These are phyloP conservation scores for Andrena dorsata DNA, from an alignment of 2,888 invertebrate species.

Conservation along the genomic window DNA sequence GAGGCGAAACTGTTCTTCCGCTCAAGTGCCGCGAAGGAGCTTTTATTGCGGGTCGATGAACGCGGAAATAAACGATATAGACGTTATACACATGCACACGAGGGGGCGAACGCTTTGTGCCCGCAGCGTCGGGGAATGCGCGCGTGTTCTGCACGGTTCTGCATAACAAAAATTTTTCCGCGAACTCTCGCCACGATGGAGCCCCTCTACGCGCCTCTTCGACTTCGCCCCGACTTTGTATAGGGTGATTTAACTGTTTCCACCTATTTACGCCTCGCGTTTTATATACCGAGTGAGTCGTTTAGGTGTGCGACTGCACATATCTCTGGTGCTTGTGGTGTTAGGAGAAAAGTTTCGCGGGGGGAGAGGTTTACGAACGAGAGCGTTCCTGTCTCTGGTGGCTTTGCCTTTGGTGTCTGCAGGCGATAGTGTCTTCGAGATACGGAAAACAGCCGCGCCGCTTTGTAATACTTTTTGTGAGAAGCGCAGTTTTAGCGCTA, in stretches of 20 bases:
- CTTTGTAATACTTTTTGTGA: neutral
- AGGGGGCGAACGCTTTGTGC: neutral
- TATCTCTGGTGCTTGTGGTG: no score
- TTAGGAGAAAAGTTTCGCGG: no score
- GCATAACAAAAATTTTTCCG: slow-evolving; percentile 27
- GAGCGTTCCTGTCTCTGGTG: no score
- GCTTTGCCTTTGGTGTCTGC: no score
- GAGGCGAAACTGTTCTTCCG: slow-evolving; percentile 51
- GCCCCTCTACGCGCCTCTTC: neutral
- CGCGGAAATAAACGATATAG: slow-evolving; percentile 49
- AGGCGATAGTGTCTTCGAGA: no score
- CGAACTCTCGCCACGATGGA: slow-evolving; percentile 4
- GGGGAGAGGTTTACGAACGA: no score
- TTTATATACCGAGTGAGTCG: neutral
- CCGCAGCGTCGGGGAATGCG: slow-evolving; percentile 9
- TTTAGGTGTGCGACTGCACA: neutral
- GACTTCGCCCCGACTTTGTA: neutral
- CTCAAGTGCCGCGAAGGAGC: slow-evolving; percentile 47
- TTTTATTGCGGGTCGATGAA: slow-evolving; percentile 60
- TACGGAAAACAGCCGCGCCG: no score
- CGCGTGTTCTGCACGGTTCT: slow-evolving; percentile 9
- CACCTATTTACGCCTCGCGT: neutral
- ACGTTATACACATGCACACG: slow-evolving; percentile 13
- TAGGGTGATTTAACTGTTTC: neutral
- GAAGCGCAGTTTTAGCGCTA: no score